Base-by-base conservation (phyloP, 2,113 vertebrate genomes). In the Rhodinocichla rosea region DNA sequence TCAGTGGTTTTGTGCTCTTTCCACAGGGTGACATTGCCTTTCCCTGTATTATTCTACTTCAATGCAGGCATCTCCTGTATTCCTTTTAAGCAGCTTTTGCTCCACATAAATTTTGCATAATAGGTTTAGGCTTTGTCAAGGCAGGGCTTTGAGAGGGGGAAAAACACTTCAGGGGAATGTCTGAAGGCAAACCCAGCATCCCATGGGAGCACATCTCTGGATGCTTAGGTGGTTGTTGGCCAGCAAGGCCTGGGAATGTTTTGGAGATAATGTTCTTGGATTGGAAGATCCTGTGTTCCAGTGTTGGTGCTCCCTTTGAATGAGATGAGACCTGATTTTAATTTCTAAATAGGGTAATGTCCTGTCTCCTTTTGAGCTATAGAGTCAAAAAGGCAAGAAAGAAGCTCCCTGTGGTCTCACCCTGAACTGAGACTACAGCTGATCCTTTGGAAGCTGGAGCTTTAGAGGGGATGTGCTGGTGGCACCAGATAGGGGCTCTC, bases 81-180 rank as follows among this genome's bases (percentile, higher is more conserved):
- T 81, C 68, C 65, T 90, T 78, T 78, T 89, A 89, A 91, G 87
- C 83, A 78, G 91, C 87, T 95, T 91, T 92, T 87, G 57, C 70
- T 84, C 62, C 68, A 27, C 0, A 0, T 78, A 56, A 64, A 37
- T 86, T 90, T 86, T 90, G 81, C 57, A 27, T 92, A 90, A 93
- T 78, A 95, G 62, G 68, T 75, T 93, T 90, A 79, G 15, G 26
- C 63, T 92, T 86, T 50, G 57, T 80, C 40, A 50, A 67, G 89
- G 69, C 62, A 71, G 37, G 20, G 64, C 67, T 86, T 86, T 62
- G 21, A 62, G 37, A 45, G 42, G 23, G 22, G 8, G 4, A 63
- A 56, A 50, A 22, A 35, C 17, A 10, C 32, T 57, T 62, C 7
- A 15, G 1, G 32, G 69, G 11, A 71, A 24, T 47, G 27, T 40